Conservation (phyloP, 2,888 invertebrate species). For the Caenorhabditis angaria region DNA sequence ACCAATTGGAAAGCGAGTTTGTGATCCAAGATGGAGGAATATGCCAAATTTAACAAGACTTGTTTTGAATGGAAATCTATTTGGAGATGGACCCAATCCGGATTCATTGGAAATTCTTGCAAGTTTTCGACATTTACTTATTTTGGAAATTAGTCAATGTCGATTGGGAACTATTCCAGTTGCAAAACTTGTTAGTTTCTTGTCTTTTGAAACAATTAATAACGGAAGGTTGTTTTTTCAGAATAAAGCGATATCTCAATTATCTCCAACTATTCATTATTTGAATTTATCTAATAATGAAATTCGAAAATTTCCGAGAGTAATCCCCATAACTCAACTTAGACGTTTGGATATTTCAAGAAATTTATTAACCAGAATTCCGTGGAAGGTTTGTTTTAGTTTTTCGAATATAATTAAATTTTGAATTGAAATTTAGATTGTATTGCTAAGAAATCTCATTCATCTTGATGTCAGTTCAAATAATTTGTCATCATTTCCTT, state of each 20-base stretch:
- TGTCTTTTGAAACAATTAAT: neutral
- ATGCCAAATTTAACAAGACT: constrained; percentile 13
- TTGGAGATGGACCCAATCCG: neutral
- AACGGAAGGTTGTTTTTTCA: neutral
- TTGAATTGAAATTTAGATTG: neutral
- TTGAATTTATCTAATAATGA: neutral
- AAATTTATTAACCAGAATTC: neutral
- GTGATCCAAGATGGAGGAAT: constrained; percentile 18
- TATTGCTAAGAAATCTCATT: neutral
- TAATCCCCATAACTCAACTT: neutral
- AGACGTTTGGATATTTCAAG: neutral
- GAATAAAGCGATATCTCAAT: neutral
- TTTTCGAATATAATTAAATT: no score
- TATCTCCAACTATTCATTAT: neutral
- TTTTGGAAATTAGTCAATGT: neutral
- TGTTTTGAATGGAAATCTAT: constrained; percentile 22
- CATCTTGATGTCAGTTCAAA: neutral
- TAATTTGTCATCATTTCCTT: neutral
- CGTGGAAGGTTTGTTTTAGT: neutral
- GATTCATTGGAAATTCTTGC: neutral
- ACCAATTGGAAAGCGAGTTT: constrained; percentile 13
- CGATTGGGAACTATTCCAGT: no score
- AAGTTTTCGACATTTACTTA: neutral
- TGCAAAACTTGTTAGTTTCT: no score
- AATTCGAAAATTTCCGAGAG: neutral